Base-by-base conservation (phyloP, 2,113 vertebrate genomes). In the Halcyon senegalensis region DNA sequence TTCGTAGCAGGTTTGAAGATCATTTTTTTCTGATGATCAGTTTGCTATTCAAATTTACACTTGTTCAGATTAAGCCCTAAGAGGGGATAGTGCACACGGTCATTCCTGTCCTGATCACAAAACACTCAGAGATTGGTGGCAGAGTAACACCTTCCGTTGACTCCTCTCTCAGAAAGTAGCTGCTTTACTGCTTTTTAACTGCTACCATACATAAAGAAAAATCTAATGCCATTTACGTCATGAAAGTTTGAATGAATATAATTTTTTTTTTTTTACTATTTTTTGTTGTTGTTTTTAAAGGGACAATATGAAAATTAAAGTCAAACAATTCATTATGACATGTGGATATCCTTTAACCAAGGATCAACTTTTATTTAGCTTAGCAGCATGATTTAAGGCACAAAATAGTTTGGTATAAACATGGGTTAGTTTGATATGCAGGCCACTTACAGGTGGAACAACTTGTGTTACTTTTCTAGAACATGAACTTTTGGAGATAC, bases 41-140 rank as follows among this genome's bases (percentile, higher is more conserved):
- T 72, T 59, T 62, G 44, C n/a, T 39, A 9, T 23, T 73, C 30
- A 55, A 59, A 68, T 77, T 59, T n/a, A 5, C 20, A 3, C 16
- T 43, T 2, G 0, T 77, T 90, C 53, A 78, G 21, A 33, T 58
- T 43, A 51, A 73, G 17, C 20, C 31, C 31, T 25, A 53, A 80
- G 27, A 68, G 35, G 33, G 21, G 3, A 19, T 7, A 17, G 21
- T 7, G 2, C 11, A 0, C 15, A 6, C 13, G 28, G 18, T 44
- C 60, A 59, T 82, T 18, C 13, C 8, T 67, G n/a, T 25, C 41
- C 58, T 58, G 6, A 8, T 44, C 37, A 31, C 21, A 48, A 59
- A 46, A 10, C 46, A 46, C 19, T 46, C 19, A 20, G 19, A 19
- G 46, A 46, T 46, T 46, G 19, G 19, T 46, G 46, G 46, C 46